phyloP scores from a whole-genome alignment of 2,888 invertebrate genomes.

The Formica aserva region DNA sequence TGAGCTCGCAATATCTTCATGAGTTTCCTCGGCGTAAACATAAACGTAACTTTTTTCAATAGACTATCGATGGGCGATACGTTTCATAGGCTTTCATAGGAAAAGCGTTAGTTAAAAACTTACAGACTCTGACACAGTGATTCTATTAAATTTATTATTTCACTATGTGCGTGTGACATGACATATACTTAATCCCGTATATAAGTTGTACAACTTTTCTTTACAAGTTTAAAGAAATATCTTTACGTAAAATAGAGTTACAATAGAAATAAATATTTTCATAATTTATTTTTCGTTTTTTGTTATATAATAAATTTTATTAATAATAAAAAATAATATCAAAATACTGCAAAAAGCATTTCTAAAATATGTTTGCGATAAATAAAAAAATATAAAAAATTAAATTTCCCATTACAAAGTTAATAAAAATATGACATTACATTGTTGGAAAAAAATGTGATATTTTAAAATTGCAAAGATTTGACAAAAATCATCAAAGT shows the following conservation, averaged over 20 bases:
- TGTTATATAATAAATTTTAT: not conserved
- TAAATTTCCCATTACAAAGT: not conserved
- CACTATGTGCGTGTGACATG: not conserved
- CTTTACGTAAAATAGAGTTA: not conserved
- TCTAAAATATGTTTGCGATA: not conserved
- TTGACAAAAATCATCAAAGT: not conserved
- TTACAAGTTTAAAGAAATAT: not conserved
- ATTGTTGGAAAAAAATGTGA: not conserved
- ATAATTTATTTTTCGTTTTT: not conserved
- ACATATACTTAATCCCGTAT: not conserved
- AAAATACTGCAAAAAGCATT: not conserved
- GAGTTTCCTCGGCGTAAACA: constrained; percentile 34
- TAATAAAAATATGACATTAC: not conserved
- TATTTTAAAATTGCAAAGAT: not conserved
- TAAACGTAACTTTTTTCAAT: constrained; percentile 50
- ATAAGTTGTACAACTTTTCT: not conserved
- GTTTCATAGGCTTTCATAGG: not conserved
- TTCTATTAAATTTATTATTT: not conserved
- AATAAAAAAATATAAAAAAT: not conserved
- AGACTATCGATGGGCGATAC: not conserved
- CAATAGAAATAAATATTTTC: not conserved
- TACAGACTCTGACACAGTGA: not conserved
- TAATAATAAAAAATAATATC: not conserved
- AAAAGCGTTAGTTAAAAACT: not conserved
- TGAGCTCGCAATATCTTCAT: not conserved